phyloP scores from a whole-genome alignment of 2,888 invertebrate species.

The Lacanobia wlatinum region DNA sequence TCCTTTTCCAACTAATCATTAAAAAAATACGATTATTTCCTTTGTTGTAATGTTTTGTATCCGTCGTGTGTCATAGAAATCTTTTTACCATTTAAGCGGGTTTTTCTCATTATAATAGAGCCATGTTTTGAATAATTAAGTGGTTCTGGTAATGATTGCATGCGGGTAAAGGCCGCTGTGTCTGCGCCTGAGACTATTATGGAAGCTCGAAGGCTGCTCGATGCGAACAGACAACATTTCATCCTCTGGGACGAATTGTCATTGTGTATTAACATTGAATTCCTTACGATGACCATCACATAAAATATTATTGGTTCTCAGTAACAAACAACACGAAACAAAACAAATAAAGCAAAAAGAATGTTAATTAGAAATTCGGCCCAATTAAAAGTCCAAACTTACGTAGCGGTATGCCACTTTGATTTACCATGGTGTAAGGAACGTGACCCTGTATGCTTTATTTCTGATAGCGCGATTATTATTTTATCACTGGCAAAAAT shows the following conservation, averaged over 20 bases:
- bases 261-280: slow-evolving; percentile 55
- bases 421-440: slow-evolving; percentile 41
- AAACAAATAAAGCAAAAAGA: slow-evolving; percentile 25
- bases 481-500: slow-evolving; percentile 50
- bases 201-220: slow-evolving; percentile 74
- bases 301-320: slow-evolving; percentile 24
- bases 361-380: slow-evolving; percentile 48
- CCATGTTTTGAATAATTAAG: slow-evolving; percentile 69
- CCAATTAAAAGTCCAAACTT: slow-evolving; percentile 57
- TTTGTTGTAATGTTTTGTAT: slow-evolving; percentile 64
- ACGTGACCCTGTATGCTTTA: slow-evolving; percentile 54
- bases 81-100: slow-evolving; percentile 58
- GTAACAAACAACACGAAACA: slow-evolving; percentile 29
- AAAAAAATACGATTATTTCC: slow-evolving; percentile 61
- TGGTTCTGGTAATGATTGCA: slow-evolving; percentile 69
- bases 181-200: slow-evolving; percentile 69
- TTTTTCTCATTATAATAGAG: slow-evolving; percentile 64
- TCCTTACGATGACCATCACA: slow-evolving; percentile 29
- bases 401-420: slow-evolving; percentile 34
- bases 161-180: slow-evolving; percentile 71
- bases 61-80: slow-evolving; percentile 58
- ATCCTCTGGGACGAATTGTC: slow-evolving; percentile 71
- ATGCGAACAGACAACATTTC: slow-evolving; percentile 63
- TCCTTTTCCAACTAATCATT: slow-evolving; percentile 57
- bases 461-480: slow-evolving; percentile 40